A percentile compares a stretch with the other conserved stretches of the same genome.
Conservation (phyloP, 2,797 vertebrate genomes). For the Chaunax sp. region DNA sequence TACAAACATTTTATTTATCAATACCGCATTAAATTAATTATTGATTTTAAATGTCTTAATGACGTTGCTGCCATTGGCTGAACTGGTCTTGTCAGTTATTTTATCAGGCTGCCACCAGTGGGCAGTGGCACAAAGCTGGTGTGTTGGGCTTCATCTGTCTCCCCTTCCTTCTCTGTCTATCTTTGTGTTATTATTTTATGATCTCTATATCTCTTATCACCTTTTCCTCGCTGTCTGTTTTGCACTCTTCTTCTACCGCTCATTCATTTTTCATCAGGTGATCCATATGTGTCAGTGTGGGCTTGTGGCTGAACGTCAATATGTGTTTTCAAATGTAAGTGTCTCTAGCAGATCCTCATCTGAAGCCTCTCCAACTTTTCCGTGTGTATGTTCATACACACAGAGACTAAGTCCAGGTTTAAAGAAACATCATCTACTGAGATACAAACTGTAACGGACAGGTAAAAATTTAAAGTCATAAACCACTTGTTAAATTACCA, state of each 20-base stretch:
- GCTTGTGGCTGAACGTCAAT: constrained; percentile 29
- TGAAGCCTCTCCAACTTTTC: constrained; percentile 7
- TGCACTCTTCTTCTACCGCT: not conserved
- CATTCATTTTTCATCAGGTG: constrained; percentile 23
- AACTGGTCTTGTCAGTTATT: constrained; percentile 76
- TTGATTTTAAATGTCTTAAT: constrained; percentile 2
- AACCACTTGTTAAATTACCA: too few species aligned
- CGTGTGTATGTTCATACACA: not conserved
- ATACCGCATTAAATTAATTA: constrained; percentile 2
- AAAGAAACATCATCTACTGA: not conserved
- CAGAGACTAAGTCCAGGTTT: not conserved
- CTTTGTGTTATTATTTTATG: constrained; percentile 28
- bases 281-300: constrained; percentile 40
- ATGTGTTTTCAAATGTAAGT: constrained; percentile 34
- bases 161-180: constrained; percentile 39
- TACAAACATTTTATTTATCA: not conserved
- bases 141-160: constrained; percentile 50
- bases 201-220: constrained; percentile 2
- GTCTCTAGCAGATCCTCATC: constrained; percentile 26
- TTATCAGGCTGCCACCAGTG: constrained; percentile 85
- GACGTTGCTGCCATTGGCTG: constrained; percentile 24
- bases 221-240: not conserved
- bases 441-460: too few species aligned
- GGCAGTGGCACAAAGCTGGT: constrained; percentile 86
- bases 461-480: too few species aligned